phyloP scores from a whole-genome alignment of 2,113 vertebrate species.

The Chloebia gouldiae region DNA sequence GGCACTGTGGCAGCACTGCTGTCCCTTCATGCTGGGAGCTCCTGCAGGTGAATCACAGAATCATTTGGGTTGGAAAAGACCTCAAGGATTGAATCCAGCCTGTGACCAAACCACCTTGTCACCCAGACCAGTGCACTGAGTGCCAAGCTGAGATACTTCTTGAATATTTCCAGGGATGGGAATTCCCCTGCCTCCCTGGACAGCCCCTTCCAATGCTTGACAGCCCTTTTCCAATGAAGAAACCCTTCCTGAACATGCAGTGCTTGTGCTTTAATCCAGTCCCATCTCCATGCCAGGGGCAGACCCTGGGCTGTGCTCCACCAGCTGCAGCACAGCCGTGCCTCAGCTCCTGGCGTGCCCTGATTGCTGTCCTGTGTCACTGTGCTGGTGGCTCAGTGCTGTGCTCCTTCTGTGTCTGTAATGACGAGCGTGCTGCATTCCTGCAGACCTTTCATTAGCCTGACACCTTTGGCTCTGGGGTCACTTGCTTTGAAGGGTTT shows the following conservation, averaged over 20 bases:
- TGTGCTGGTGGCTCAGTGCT: not conserved
- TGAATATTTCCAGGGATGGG: not conserved
- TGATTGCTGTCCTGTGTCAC: not conserved
- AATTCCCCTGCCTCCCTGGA: not conserved
- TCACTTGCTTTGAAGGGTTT: constrained; percentile 26
- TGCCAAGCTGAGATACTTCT: not conserved
- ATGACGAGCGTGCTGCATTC: not conserved
- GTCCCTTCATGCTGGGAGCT: not conserved
- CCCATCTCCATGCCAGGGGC: not conserved
- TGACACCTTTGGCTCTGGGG: not conserved
- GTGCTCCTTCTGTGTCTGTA: not conserved
- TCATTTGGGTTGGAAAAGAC: not conserved
- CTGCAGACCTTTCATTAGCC: constrained; percentile 57
- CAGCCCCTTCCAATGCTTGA: not conserved
- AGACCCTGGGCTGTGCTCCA: not conserved
- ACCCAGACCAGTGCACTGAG: not conserved
- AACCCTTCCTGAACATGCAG: not conserved
- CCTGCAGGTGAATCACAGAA: not conserved
- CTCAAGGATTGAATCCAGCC: not conserved
- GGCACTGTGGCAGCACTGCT: not conserved
- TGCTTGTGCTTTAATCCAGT: not conserved
- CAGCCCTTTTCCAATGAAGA: not conserved
- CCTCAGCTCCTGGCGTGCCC: not conserved
- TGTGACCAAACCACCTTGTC: not conserved
- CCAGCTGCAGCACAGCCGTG: accelerated